These are phyloP conservation scores for Eilema depressum DNA, from an alignment of 2,888 invertebrate genomes.

Conservation along the genomic window DNA sequence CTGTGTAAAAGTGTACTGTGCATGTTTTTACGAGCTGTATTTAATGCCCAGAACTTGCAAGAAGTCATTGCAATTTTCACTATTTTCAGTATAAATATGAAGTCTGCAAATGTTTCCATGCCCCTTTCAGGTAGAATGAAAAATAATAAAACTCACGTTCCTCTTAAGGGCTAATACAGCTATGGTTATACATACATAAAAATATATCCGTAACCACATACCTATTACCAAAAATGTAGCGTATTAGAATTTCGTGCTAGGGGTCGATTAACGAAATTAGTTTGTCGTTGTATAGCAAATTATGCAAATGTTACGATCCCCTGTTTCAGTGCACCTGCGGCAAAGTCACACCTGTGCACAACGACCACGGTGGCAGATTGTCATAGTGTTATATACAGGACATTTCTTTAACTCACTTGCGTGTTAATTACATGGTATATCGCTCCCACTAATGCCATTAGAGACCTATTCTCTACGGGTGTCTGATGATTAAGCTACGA, in stretches of 20 bases:
- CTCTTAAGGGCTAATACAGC: too few relatives aligned
- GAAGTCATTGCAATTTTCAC: too few relatives aligned
- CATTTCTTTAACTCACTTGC: slow-evolving; percentile 13
- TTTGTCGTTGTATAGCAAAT: slow-evolving; percentile 41
- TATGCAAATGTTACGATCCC: slow-evolving; percentile 47
- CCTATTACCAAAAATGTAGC: slow-evolving; percentile 22
- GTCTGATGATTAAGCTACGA: slow-evolving; percentile 22
- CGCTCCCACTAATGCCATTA: slow-evolving; percentile 2
- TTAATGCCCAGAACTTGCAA: too few relatives aligned
- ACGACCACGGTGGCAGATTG: slow-evolving; percentile 34
- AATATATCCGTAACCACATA: background rate
- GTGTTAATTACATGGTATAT: slow-evolving; percentile 18
- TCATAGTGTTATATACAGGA: slow-evolving; percentile 11
- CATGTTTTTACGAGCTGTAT: too few relatives aligned
- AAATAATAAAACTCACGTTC: too few relatives aligned
- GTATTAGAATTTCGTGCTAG: slow-evolving; percentile 30
- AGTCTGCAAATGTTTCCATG: too few relatives aligned
- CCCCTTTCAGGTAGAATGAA: too few relatives aligned
- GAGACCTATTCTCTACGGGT: slow-evolving; percentile 15
- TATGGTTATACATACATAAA: background rate
- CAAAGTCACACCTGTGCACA: slow-evolving; percentile 44
- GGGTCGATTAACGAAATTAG: slow-evolving; percentile 42
- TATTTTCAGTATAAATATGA: too few relatives aligned
- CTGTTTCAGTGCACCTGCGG: slow-evolving; percentile 40
- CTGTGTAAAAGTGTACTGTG: too few relatives aligned